phyloP scores from a whole-genome alignment of 2,113 vertebrate species.

The Harpagus bidentatus region DNA sequence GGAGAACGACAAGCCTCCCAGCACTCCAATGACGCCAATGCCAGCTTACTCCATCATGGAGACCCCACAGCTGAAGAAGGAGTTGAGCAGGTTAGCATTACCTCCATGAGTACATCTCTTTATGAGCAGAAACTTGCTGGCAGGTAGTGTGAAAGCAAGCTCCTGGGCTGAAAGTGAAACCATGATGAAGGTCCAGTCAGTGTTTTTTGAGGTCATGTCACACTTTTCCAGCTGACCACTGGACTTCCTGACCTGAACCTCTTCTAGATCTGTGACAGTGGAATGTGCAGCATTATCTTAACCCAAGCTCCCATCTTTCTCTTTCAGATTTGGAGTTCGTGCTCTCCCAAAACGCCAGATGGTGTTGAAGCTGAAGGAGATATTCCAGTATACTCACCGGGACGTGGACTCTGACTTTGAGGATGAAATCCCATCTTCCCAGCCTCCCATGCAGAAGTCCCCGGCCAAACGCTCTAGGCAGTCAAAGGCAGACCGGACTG shows the following conservation, averaged over 20 bases:
- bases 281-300: neutral
- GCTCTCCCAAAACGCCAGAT: slow-evolving; percentile 92
- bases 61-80: slow-evolving; percentile 90
- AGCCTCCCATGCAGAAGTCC: neutral
- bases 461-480: neutral
- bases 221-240: neutral
- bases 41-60: slow-evolving; percentile 92
- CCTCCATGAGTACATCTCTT: neutral
- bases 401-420: slow-evolving; percentile 80
- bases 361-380: slow-evolving; percentile 96
- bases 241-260: neutral
- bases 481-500: neutral
- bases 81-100: slow-evolving; percentile 81
- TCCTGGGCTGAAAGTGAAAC: neutral
- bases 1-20: slow-evolving; percentile 38
- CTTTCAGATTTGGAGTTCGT: slow-evolving; percentile 88
- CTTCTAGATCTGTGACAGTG: neutral
- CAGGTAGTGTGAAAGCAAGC: neutral
- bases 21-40: slow-evolving; percentile 87
- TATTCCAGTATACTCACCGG: slow-evolving; percentile 93
- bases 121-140: neutral
- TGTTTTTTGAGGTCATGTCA: neutral
- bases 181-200: neutral
- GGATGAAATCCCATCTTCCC: slow-evolving; percentile 63
- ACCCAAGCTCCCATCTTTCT: neutral